Percentiles rank a stretch among this genome's conserved stretches.
These are phyloP conservation scores for Chinchilla lanigera DNA, from an alignment of 2,113 vertebrate species.

Conservation along the genomic window DNA sequence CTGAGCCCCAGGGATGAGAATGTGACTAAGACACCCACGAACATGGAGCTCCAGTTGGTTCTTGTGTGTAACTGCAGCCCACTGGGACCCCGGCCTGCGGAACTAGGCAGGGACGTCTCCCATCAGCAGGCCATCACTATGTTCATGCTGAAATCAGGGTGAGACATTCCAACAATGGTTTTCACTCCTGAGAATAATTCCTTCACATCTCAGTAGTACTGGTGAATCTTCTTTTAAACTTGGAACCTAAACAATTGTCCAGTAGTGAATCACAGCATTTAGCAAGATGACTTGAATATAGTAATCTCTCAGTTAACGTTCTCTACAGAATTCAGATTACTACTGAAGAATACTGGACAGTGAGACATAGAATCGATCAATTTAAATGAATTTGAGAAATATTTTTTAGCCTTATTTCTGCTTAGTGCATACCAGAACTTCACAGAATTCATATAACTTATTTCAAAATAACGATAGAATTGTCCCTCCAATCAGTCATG, in stretches of 20 bases:
- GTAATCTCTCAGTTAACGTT: not conserved
- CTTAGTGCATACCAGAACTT: not conserved
- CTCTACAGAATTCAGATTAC: not conserved
- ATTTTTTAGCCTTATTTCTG: not conserved
- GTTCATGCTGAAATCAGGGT: not conserved
- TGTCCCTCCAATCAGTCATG: not conserved
- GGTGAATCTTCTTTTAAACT: not conserved
- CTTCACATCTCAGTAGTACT: not conserved
- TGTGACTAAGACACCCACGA: not conserved
- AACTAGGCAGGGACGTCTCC: not conserved
- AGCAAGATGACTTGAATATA: not conserved
- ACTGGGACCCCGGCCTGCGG: no score
- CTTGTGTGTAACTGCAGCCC: not conserved
- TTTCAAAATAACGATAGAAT: not conserved
- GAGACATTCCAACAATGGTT: not conserved
- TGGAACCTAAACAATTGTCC: not conserved
- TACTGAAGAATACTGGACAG: not conserved
- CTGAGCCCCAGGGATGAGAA: not conserved
- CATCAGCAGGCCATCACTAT: not conserved
- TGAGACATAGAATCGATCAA: not conserved
- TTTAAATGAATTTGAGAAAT: not conserved
- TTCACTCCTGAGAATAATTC: conserved; percentile 32
- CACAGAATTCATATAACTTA: not conserved
- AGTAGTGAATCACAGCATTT: not conserved
- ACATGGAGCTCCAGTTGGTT: no score